A percentile compares a stretch with the other conserved stretches of the same genome.
Conservation (phyloP, 2,888 invertebrate species). For the Lysandra bellargus region DNA sequence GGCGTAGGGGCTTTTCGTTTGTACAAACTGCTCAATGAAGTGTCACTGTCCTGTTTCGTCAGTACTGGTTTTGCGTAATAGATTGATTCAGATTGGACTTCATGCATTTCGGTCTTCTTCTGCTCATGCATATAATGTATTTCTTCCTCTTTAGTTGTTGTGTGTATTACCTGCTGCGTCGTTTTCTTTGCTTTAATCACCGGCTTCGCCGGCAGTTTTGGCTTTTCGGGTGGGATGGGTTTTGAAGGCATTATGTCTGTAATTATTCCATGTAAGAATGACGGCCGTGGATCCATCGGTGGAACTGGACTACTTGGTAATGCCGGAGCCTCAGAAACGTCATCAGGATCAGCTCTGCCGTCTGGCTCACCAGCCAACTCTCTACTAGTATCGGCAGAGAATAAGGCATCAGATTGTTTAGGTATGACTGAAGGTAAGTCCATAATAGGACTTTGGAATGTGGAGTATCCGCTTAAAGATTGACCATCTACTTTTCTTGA, state of each 20-base stretch:
- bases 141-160: conserved; percentile 64
- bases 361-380: conserved; percentile 92
- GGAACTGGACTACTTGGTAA: conserved; percentile 86
- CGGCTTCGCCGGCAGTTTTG: conserved; percentile 81
- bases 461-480: conserved; percentile 68
- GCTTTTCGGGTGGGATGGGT: conserved; percentile 87
- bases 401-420: conserved; percentile 66
- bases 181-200: conserved; percentile 77
- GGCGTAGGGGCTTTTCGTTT: conserved; percentile 91
- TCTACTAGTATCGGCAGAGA: conserved; percentile 83
- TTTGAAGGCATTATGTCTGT: conserved; percentile 71
- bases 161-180: conserved; percentile 73
- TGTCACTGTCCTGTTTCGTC: conserved; percentile 80
- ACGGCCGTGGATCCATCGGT: conserved; percentile 80
- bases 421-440: conserved; percentile 74
- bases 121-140: conserved; percentile 56
- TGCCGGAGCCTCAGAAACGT: conserved; percentile 83
- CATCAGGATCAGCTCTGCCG: conserved; percentile 91
- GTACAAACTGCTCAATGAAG: conserved; percentile 77
- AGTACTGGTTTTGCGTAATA: conserved; percentile 74
- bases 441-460: conserved; percentile 74
- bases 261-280: conserved; percentile 86
- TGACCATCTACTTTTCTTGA: conserved; percentile 72
- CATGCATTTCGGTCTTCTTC: conserved; percentile 67
- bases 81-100: conserved; percentile 65